Evolutionary conservation across 2,797 vertebrate genomes (phyloP).

Genomic region (Fringilla coelebs): DNA sequence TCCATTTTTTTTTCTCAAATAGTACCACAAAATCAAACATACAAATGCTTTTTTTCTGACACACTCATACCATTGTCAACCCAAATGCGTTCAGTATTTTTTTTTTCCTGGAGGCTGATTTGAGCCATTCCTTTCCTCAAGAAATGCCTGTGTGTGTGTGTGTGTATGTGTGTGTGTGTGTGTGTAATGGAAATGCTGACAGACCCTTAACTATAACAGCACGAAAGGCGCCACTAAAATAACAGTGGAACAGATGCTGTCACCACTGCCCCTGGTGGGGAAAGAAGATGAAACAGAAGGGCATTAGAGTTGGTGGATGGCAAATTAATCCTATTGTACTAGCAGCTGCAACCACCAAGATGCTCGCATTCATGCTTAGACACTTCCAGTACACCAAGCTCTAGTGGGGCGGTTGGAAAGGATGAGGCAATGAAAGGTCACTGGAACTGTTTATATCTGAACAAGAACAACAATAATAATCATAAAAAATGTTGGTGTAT

Average conservation of each 20-base stretch:
- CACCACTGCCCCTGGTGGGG: slow-evolving; percentile 78
- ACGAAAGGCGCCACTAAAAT: slow-evolving; percentile 72
- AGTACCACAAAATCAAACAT: not conserved
- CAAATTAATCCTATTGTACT: slow-evolving; percentile 75
- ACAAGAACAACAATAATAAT: not conserved
- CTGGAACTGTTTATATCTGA: slow-evolving; percentile 50
- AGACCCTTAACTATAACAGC: slow-evolving; percentile 66
- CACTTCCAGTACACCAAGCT: slow-evolving; percentile 58
- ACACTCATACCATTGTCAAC: not conserved
- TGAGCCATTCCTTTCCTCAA: slow-evolving; percentile 59
- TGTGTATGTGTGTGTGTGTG: not conserved
- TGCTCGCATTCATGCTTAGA: slow-evolving; percentile 57
- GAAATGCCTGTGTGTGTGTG: not conserved
- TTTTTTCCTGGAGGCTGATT: not conserved
- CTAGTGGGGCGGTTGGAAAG: slow-evolving; percentile 55
- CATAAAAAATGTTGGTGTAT: not conserved
- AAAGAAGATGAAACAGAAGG: slow-evolving; percentile 80
- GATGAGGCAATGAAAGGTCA: slow-evolving; percentile 62
- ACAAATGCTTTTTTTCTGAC: not conserved
- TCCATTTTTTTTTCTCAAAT: not conserved
- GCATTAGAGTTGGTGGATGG: slow-evolving; percentile 72
- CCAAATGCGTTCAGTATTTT: not conserved
- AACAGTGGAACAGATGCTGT: slow-evolving; percentile 76
- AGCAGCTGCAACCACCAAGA: slow-evolving; percentile 66
- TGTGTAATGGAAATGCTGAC: slow-evolving; percentile 58